Percentiles rank a stretch among this genome's conserved stretches.
Evolutionary conservation across 2,113 vertebrate species (phyloP).

Genomic region (Percopsis transmontana): DNA sequence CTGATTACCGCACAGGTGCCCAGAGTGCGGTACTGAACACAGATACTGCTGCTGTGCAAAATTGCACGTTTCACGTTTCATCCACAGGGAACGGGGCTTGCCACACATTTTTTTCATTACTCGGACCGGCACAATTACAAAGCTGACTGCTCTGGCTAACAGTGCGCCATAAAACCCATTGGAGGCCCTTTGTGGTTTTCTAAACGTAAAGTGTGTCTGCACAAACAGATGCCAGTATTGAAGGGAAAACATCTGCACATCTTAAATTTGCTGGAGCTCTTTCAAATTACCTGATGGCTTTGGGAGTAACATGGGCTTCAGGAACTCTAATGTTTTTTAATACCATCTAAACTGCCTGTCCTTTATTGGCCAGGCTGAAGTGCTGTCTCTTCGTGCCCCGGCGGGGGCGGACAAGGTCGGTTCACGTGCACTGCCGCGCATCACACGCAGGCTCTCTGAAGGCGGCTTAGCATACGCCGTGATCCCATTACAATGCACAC

Average conservation of each 20-base stretch:
- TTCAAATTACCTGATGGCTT: conserved; percentile 78
- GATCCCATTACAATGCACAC: conserved; percentile 43
- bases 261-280: conserved; percentile 77
- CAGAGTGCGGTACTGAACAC: conserved; percentile 25
- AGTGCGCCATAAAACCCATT: conserved; percentile 76
- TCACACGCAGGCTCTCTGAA: conserved; percentile 48
- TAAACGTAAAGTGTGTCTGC: conserved; percentile 73
- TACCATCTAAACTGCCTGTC: conserved; percentile 71
- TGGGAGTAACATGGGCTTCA: conserved; percentile 66
- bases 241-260: conserved; percentile 80
- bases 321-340: conserved; percentile 70
- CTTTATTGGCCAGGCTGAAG: conserved; percentile 62
- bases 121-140: conserved; percentile 75
- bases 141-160: conserved; percentile 72
- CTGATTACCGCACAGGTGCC: conserved; percentile 39
- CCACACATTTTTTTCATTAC: conserved; percentile 78
- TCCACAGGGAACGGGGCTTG: conserved; percentile 71
- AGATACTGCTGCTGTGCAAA: conserved; percentile 59
- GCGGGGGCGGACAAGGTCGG: conserved; percentile 69
- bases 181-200: conserved; percentile 76
- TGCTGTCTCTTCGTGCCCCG: conserved; percentile 40
- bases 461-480: conserved; percentile 34
- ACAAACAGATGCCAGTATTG: conserved; percentile 81
- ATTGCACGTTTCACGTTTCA: conserved; percentile 64
- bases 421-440: conserved; percentile 52